These are phyloP conservation scores for Eudasyphora cyanicolor DNA, from an alignment of 2,888 invertebrate species.

Conservation along the genomic window DNA sequence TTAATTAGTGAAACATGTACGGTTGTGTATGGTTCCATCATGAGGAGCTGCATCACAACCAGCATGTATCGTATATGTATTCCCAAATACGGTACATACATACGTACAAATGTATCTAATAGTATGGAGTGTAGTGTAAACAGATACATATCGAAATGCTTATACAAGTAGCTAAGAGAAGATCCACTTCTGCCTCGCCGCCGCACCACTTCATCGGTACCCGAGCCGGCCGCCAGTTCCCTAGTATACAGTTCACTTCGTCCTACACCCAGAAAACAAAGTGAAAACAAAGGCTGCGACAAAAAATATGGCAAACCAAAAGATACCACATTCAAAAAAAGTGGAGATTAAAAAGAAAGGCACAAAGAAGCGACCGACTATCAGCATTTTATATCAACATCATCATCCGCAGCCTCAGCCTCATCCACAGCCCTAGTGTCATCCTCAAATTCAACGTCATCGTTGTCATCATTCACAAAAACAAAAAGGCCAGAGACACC, in stretches of 20 bases:
- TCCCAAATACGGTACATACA: background rate
- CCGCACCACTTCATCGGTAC: constrained; percentile 16
- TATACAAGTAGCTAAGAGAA: constrained; percentile 44
- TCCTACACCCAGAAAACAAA: constrained; percentile 33
- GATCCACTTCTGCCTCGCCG: constrained; percentile 18
- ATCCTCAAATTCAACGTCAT: constrained; percentile 15
- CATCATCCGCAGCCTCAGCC: constrained; percentile 17
- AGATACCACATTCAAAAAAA: constrained; percentile 10
- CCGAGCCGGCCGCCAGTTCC: constrained; percentile 41
- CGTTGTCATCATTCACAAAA: constrained; percentile 27
- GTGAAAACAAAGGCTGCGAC: constrained; percentile 17
- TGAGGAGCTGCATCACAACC: background rate
- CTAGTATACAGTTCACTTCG: no score
- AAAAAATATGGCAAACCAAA: background rate
- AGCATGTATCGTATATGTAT: background rate
- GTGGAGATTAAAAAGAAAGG: constrained; percentile 50
- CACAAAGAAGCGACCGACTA: constrained; percentile 53
- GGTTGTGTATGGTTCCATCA: constrained; percentile 9
- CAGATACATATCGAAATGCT: constrained; percentile 46
- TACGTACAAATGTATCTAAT: constrained; percentile 52
- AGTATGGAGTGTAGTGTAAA: constrained; percentile 61
- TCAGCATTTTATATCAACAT: constrained; percentile 57
- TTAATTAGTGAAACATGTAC: constrained; percentile 63
- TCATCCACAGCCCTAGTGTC: background rate
- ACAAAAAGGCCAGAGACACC: background rate